Evolutionary conservation across 2,888 invertebrate genomes (phyloP).

Genomic region (Xestia rhomboidea): DNA sequence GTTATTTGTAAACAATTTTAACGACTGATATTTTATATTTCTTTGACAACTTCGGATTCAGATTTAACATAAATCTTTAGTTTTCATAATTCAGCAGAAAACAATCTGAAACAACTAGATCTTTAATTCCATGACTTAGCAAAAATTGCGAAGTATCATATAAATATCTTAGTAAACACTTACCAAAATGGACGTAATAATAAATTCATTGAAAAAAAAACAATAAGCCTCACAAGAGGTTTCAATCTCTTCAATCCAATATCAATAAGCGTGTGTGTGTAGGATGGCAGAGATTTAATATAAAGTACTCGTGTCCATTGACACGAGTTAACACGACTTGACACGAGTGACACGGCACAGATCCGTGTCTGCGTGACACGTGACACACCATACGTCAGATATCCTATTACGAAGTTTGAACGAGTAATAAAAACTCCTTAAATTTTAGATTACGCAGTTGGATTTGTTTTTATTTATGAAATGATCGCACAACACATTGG

Average conservation of each 20-base stretch:
- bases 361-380: conserved; percentile 10
- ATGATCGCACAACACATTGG: background rate
- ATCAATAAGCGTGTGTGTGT: conserved; percentile 9
- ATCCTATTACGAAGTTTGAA: conserved; percentile 37
- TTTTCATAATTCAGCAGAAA: background rate
- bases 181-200: conserved; percentile 26
- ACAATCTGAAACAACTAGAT: background rate
- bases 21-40: background rate
- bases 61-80: background rate
- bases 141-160: background rate
- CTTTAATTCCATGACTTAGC: conserved; percentile 13
- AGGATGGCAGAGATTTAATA: conserved; percentile 34
- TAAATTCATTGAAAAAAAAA: conserved; percentile 40
- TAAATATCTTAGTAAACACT: conserved; percentile 21
- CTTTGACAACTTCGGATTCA: background rate
- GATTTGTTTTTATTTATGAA: background rate
- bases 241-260: conserved; percentile 30
- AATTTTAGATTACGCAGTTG: conserved; percentile 10
- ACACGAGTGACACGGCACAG: conserved; percentile 8
- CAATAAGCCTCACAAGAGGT: background rate
- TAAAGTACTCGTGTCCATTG: conserved; percentile 37
- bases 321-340: conserved; percentile 13
- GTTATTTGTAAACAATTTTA: background rate
- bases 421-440: conserved; percentile 23
- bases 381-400: conserved; percentile 37